Evolutionary conservation across 2,113 vertebrate species (phyloP).

Genomic region (Pachyramphus minor): DNA sequence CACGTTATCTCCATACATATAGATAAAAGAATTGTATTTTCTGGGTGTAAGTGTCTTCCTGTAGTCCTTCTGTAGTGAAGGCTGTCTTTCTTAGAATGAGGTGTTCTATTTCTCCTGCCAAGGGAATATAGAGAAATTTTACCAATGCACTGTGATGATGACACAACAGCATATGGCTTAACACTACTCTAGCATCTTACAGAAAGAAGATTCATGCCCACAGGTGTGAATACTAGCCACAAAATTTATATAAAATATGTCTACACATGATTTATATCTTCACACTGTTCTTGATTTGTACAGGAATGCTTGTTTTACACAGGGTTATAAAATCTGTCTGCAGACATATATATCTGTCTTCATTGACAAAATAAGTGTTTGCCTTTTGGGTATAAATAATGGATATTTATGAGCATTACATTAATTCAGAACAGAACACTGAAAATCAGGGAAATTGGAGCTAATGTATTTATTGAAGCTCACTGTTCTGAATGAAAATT

Average conservation of each 20-base stretch:
- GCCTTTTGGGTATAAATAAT: slow-evolving; percentile 18
- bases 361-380: not conserved
- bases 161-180: not conserved
- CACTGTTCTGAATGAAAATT: slow-evolving; percentile 45
- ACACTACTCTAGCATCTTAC: not conserved
- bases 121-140: not conserved
- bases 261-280: not conserved
- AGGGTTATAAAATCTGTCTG: not conserved
- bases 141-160: not conserved
- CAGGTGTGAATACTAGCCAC: not conserved
- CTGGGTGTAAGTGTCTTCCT: not conserved
- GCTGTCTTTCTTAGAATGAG: not conserved
- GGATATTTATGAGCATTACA: not conserved
- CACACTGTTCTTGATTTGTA: not conserved
- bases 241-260: not conserved
- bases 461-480: slow-evolving; percentile 25
- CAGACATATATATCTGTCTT: not conserved
- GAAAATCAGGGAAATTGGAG: slow-evolving; percentile 31
- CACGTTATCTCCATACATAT: not conserved
- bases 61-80: not conserved
- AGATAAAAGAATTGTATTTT: not conserved
- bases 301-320: not conserved
- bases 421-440: slow-evolving; percentile 11
- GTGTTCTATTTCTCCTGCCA: not conserved
- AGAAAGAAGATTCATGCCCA: not conserved